Percentiles rank a stretch among this genome's conserved stretches.
Conservation (phyloP, 2,888 invertebrate genomes). For the Cataglyphis cursor region DNA sequence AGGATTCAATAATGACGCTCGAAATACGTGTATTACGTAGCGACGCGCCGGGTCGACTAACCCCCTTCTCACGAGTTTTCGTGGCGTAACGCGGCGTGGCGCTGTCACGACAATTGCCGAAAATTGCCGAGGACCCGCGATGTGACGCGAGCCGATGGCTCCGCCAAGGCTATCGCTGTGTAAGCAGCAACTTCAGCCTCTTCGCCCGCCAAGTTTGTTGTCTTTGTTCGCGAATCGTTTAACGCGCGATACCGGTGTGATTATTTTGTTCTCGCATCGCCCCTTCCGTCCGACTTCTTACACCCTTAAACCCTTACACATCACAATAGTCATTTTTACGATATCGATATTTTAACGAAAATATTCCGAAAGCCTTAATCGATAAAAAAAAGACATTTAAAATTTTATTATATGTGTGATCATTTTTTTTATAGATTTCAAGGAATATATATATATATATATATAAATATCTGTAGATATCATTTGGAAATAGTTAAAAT, state of each 20-base stretch:
- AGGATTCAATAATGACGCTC: too few relatives aligned
- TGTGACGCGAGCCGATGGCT: not conserved
- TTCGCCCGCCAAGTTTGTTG: not conserved
- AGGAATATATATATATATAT: too few relatives aligned
- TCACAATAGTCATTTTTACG: too few relatives aligned
- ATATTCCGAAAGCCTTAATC: too few relatives aligned
- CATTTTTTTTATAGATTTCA: too few relatives aligned
- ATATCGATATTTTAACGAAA: too few relatives aligned
- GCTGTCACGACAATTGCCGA: constrained; percentile 29
- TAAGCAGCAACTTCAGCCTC: constrained; percentile 27
- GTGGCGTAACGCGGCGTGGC: constrained; percentile 15
- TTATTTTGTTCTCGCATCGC: not conserved
- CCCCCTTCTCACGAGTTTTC: constrained; percentile 26
- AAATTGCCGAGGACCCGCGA: constrained; percentile 40
- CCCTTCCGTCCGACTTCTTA: too few relatives aligned
- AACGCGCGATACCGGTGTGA: not conserved
- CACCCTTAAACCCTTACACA: too few relatives aligned
- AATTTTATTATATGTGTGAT: too few relatives aligned
- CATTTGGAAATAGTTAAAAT: too few relatives aligned
- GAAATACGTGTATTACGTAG: not conserved
- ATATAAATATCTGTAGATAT: too few relatives aligned
- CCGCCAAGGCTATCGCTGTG: not conserved
- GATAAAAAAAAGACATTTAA: too few relatives aligned
- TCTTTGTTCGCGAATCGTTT: not conserved
- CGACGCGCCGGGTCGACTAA: constrained; percentile 48